Percentiles rank a stretch among this genome's conserved stretches.
Evolutionary conservation across 2,113 vertebrate species (phyloP).

Genomic region (Elephas maximus): DNA sequence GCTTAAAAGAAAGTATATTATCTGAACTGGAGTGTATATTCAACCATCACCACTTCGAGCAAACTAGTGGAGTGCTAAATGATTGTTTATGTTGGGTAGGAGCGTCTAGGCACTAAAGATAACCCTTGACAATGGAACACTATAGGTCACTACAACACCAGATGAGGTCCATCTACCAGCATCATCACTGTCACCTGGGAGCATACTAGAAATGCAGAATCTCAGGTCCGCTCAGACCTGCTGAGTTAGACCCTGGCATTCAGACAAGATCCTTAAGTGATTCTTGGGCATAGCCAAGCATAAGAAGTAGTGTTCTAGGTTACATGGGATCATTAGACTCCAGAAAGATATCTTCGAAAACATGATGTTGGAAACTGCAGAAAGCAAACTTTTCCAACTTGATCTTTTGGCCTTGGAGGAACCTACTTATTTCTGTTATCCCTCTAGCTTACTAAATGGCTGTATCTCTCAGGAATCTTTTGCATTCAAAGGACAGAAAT

Average conservation of each 20-base stretch:
- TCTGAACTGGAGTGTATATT: background rate
- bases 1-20: background rate
- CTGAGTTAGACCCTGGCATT: background rate
- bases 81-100: background rate
- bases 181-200: background rate
- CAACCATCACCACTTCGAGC: background rate
- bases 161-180: background rate
- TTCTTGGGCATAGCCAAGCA: background rate
- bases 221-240: background rate
- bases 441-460: background rate
- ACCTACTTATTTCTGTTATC: background rate
- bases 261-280: background rate
- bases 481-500: background rate
- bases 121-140: background rate
- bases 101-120: background rate
- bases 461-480: background rate
- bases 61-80: background rate
- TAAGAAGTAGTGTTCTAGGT: background rate
- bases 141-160: background rate
- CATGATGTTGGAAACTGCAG: background rate
- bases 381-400: background rate
- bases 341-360: background rate
- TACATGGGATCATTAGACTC: background rate
- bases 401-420: background rate
- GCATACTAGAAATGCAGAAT: background rate